Conservation (phyloP, 2,888 invertebrate species). For the Dicyrtoma fusca region DNA sequence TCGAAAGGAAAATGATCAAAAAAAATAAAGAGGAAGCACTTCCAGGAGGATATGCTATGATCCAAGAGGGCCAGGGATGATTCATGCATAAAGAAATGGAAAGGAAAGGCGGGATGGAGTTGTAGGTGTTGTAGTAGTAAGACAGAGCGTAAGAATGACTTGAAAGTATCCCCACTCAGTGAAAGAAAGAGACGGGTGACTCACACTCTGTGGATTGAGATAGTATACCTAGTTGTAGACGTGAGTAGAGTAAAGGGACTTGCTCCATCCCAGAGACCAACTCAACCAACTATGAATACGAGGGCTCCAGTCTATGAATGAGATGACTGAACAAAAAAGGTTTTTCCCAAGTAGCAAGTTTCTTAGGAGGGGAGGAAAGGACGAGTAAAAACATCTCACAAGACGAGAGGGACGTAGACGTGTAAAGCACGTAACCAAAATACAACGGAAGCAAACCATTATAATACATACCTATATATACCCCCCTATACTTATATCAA, state of each 20-base stretch:
- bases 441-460: neutral
- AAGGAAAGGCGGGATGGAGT: constrained; percentile 3
- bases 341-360: constrained; percentile 16
- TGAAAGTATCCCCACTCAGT: neutral
- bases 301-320: neutral
- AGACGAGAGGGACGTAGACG: constrained; percentile 7
- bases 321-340: constrained; percentile 23
- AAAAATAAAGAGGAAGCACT: neutral
- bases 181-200: neutral
- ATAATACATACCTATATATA: neutral
- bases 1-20: neutral
- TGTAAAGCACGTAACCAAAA: neutral
- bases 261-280: neutral
- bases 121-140: neutral
- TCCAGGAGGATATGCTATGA: neutral
- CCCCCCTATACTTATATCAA: neutral
- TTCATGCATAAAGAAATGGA: neutral
- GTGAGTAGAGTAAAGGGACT: neutral
- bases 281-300: constrained; percentile 10
- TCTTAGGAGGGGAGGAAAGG: constrained; percentile 39
- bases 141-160: neutral
- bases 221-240: no score
- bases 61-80: no score
- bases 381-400: constrained; percentile 38
- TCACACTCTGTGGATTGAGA: no score